phyloP scores from a whole-genome alignment of 2,113 vertebrate genomes.

The Brienomyrus brachyistius region DNA sequence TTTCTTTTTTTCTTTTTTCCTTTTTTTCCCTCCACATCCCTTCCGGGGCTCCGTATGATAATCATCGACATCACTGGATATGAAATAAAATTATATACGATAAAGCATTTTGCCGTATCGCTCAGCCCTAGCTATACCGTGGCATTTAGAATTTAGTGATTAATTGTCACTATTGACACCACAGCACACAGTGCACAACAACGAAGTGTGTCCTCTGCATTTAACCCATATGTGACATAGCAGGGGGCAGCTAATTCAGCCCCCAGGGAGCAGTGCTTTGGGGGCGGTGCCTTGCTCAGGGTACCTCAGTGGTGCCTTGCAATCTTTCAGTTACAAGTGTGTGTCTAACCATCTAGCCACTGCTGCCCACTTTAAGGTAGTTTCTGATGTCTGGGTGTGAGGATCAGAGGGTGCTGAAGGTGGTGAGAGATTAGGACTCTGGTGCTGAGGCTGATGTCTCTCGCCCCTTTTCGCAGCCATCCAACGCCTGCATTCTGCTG shows the following conservation, averaged over 20 bases:
- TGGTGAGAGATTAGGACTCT: background rate
- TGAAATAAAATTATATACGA: background rate
- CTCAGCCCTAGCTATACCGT: background rate
- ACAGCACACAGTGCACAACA: no score
- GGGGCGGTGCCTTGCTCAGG: no score
- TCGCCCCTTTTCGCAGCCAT: slow-evolving; percentile 43
- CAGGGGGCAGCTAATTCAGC: no score
- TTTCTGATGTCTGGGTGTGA: background rate
- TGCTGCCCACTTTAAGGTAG: background rate
- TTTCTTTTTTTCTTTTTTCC: no score
- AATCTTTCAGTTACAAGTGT: no score
- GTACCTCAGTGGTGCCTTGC: no score
- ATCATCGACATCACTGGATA: background rate
- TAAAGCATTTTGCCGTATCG: background rate
- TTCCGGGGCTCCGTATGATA: background rate
- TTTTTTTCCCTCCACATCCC: no score
- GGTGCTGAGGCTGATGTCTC: background rate
- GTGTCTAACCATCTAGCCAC: no score
- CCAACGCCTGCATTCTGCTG: slow-evolving; percentile 68
- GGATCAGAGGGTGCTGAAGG: background rate
- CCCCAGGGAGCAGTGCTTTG: no score
- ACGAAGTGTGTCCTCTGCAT: no score
- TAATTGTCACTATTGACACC: background rate
- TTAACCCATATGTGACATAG: no score
- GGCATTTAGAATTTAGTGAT: no score